Conservation (phyloP, 2,888 invertebrate genomes). For the Tenthredo mesomela region DNA sequence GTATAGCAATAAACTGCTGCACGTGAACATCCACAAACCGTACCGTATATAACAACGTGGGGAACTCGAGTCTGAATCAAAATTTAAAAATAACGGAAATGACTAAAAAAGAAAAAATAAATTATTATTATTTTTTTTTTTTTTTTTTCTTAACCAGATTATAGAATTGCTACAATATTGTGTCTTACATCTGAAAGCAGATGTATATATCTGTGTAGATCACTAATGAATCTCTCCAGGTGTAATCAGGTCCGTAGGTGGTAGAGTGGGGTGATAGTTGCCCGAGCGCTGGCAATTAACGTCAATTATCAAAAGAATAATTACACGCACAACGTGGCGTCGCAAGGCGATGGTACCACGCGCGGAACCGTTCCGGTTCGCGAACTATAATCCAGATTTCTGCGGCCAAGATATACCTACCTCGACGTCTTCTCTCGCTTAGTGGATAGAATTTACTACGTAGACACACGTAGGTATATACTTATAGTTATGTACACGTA, state of each 20-base stretch:
- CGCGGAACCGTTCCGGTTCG: conserved; percentile 41
- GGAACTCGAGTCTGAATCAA: neutral
- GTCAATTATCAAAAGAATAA: conserved; percentile 47
- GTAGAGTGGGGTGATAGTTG: neutral
- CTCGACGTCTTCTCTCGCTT: conserved; percentile 5
- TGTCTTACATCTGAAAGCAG: conserved; percentile 43
- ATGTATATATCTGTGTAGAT: neutral
- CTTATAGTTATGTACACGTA: neutral
- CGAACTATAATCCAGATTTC: conserved; percentile 27
- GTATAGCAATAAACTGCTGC: neutral
- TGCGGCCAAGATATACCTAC: neutral
- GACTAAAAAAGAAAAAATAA: neutral
- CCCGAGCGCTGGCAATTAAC: conserved; percentile 33
- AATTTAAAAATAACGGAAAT: neutral
- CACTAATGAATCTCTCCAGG: conserved; percentile 17
- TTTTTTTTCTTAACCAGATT: neutral
- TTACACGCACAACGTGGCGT: conserved; percentile 42
- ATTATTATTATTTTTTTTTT: neutral
- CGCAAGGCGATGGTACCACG: conserved; percentile 37
- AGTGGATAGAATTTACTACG: neutral
- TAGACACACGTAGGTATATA: neutral
- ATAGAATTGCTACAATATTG: conserved; percentile 10
- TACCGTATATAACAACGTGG: neutral
- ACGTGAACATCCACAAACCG: neutral
- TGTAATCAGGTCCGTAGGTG: conserved; percentile 8